These are phyloP conservation scores for Gambusia yucatana DNA, from an alignment of 2,797 vertebrate species.

Conservation along the genomic window DNA sequence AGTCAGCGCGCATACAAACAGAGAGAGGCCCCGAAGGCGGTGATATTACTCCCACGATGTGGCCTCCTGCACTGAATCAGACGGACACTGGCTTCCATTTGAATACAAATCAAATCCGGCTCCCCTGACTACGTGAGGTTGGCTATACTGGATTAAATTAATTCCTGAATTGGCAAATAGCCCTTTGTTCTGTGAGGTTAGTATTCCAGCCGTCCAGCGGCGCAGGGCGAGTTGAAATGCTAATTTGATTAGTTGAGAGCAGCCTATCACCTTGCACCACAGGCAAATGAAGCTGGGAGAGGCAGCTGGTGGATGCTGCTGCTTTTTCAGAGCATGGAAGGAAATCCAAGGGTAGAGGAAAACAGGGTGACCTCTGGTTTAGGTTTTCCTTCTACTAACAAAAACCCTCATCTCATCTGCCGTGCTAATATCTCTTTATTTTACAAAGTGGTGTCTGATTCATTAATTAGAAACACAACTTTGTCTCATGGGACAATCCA, in stretches of 20 bases:
- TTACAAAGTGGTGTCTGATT: neutral
- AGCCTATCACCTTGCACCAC: slow-evolving; percentile 56
- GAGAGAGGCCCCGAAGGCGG: slow-evolving; percentile 30
- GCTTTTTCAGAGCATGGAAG: slow-evolving; percentile 40
- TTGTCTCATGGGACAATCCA: too few relatives aligned
- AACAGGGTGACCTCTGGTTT: neutral
- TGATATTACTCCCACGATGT: slow-evolving; percentile 47
- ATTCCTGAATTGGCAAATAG: slow-evolving; percentile 62
- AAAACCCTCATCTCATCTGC: neutral
- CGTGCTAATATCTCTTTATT: neutral
- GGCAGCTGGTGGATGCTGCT: slow-evolving; percentile 42
- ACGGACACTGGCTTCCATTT: slow-evolving; percentile 47
- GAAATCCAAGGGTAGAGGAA: neutral
- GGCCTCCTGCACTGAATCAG: slow-evolving; percentile 45
- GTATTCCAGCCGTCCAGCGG: slow-evolving; percentile 49
- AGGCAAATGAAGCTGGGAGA: slow-evolving; percentile 49
- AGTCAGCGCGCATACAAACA: slow-evolving; percentile 40
- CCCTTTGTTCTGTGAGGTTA: slow-evolving; percentile 66
- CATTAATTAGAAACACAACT: slow-evolving; percentile 19
- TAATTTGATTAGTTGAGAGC: slow-evolving; percentile 59
- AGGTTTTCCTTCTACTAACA: slow-evolving; percentile 7
- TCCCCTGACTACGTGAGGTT: slow-evolving; percentile 37
- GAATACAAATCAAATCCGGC: slow-evolving; percentile 66
- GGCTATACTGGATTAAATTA: slow-evolving; percentile 58
- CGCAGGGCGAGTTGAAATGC: slow-evolving; percentile 57